Base-by-base conservation (phyloP, 2,113 vertebrate species). In the Opisthocomus hoazin region DNA sequence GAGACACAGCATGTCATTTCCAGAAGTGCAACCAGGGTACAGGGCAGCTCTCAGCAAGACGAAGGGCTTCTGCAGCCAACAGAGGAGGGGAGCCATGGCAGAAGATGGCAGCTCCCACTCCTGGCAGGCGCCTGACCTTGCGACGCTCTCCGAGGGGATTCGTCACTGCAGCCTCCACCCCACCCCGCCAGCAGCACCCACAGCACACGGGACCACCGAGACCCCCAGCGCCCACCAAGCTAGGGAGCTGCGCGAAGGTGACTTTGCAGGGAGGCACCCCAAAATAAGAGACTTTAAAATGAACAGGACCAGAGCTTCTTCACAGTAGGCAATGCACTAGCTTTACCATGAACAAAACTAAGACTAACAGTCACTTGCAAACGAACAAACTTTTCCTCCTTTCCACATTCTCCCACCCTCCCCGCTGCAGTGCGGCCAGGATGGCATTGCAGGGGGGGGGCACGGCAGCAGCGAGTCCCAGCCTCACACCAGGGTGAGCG, bases 51-150 rank as follows among this genome's bases (percentile, higher is more conserved):
- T 68, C 63, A 22, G 75, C 7, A 1, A 85, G 24, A 54, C 2
- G 39, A 88, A 84, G 69, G 87, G 90, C 45, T 93, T 66, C 68
- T 80, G 89, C 93, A 94, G 95, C 86, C 27, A 1, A 65, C 87
- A 87, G 64, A 81, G 79, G 50, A 90, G 64, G 58, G 57, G 77
- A 88, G 60, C 73, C 63, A 53, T 18, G 2, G 92, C 84, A 96
- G 92, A 95, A 94, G 89, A 96, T 90, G 94, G 96, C 92, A 94
- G 91, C 94, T 96, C 93, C 95, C 34, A 5, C 95, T 94, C 93
- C 83, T 46, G 6, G 96, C 82, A 10, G 87, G 84, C 48, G 48
- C 92, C 92, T 95, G 95, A 96, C 95, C 96, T 96, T 97, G 95
- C 90, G 13, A 93, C 22, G 91, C 89, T 94, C 93, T 94, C 94